These are phyloP conservation scores for Brachypalpus laphriformis DNA, from an alignment of 2,888 invertebrate species.

Conservation along the genomic window DNA sequence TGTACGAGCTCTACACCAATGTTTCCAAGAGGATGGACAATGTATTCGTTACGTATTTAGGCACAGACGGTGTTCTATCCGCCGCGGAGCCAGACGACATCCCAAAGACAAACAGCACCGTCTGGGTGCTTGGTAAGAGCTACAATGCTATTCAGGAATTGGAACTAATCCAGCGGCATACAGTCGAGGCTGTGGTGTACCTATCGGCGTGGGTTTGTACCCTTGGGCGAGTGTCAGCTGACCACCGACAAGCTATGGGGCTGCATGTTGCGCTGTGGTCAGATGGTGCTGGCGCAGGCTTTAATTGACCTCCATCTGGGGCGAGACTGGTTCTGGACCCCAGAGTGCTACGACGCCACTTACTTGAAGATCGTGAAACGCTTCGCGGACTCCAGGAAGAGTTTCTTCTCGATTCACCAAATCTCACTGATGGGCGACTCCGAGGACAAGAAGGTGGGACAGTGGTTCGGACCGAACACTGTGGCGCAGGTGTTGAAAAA, in stretches of 20 bases:
- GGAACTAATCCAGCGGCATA: slow-evolving; percentile 91
- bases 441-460: slow-evolving; percentile 97
- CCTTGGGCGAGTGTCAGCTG: slow-evolving; percentile 93
- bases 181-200: slow-evolving; percentile 97
- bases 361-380: slow-evolving; percentile 93
- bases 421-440: slow-evolving; percentile 98
- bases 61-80: slow-evolving; percentile 83
- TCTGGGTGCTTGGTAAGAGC: slow-evolving; percentile 94
- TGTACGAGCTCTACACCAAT: slow-evolving; percentile 79
- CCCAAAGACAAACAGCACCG: slow-evolving; percentile 92
- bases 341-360: slow-evolving; percentile 89
- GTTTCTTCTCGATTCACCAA: slow-evolving; percentile 98
- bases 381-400: slow-evolving; percentile 95
- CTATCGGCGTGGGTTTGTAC: slow-evolving; percentile 96
- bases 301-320: slow-evolving; percentile 91
- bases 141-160: slow-evolving; percentile 93
- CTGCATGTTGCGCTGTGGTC: slow-evolving; percentile 97
- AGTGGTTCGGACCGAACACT: slow-evolving; percentile 99
- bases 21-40: slow-evolving; percentile 87
- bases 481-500: slow-evolving; percentile 99
- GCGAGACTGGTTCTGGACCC: slow-evolving; percentile 94
- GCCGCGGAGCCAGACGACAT: slow-evolving; percentile 88
- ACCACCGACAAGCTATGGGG: slow-evolving; percentile 98
- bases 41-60: slow-evolving; percentile 91
- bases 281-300: slow-evolving; percentile 98